Evolutionary conservation across 23 tunicate genomes (phyloP).

Genomic region (Halocynthia roretzi): DNA sequence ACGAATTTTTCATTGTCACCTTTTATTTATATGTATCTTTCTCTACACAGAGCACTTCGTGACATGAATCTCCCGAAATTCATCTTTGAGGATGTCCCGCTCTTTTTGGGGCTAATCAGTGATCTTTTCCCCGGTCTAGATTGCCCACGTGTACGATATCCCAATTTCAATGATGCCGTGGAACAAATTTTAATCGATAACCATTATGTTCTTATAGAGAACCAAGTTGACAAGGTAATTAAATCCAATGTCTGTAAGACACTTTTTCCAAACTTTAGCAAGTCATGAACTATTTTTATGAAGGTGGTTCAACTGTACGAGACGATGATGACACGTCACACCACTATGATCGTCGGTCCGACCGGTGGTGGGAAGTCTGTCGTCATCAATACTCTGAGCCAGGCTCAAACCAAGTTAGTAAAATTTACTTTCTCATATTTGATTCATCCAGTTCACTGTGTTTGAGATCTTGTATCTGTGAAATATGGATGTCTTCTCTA

Average conservation of each 20-base stretch:
- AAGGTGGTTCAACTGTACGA: conserved; percentile 98
- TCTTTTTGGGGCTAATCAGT: conserved; percentile 88
- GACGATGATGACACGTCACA: conserved; percentile 99
- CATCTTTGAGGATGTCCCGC: conserved; percentile 95
- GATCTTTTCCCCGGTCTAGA: conserved; percentile 98
- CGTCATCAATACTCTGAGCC: conserved; percentile 85
- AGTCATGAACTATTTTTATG: not conserved
- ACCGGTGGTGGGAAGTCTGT: conserved; percentile 99
- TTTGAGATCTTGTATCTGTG: no score
- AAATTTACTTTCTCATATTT: not conserved
- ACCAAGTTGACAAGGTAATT: conserved; percentile 88
- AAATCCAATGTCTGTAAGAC: not conserved
- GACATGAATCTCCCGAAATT: conserved; percentile 99
- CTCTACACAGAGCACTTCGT: conserved; percentile 79
- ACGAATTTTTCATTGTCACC: not conserved
- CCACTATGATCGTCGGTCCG: conserved; percentile 98
- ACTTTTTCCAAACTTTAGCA: not conserved
- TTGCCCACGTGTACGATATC: conserved; percentile 94
- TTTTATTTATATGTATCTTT: not conserved
- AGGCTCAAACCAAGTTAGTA: conserved; percentile 90
- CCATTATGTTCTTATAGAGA: conserved; percentile 73
- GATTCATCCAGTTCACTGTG: not conserved
- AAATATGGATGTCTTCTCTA: no score
- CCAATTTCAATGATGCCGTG: conserved; percentile 98
- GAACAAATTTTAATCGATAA: conserved; percentile 54